Base-by-base conservation (phyloP, 2,797 vertebrate species). In the Pseudopleuronectes americanus region DNA sequence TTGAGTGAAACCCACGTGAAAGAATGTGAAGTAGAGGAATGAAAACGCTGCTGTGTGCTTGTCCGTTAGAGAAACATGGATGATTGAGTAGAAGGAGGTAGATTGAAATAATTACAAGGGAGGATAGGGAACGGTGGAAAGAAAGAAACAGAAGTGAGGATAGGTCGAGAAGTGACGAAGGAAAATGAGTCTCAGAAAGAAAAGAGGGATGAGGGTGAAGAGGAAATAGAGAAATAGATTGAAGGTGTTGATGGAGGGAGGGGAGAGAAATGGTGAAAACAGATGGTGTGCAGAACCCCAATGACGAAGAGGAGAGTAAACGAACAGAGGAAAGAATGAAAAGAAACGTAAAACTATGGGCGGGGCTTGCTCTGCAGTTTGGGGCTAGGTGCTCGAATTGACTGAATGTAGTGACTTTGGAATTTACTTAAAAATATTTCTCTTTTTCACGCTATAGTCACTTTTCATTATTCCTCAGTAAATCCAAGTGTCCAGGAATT, bases 321-420 rank as follows among this genome's bases (percentile, higher is more conserved):
- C 12, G 12, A 33, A 10, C 8, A 33, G 36, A 38, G 36, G 9
- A 38, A 38, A 38, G 36, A 38, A 13, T 13, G 36, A 12, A 33
- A 33, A n/a, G n/a, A 9, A 33, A 2, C 9, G 31, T 33, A 33
- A 33, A 33, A 3, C 0, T 33, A 10, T 33, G 8, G 31, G 31
- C 31, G 8, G 8, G 51, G 14, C 59, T 24, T 19, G 53, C 51
- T 57, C 14, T 66, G 45, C 62, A 71, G 83, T 56, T 59, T 5
- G 48, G 72, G 71, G 74, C 51, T 75, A 65, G 61, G 31, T 62
- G 61, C 54, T 72, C 49, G 8, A 41, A 23, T 69, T 33, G 57
- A 68, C 51, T 74, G 59, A 78, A 83, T 71, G 62, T 69, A 55
- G 57, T 57, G 48, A 73, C 58, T 71, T 10, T 58, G 48, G 33